These are phyloP conservation scores for Therioaphis trifolii DNA, from an alignment of 2,888 invertebrate genomes.

Conservation along the genomic window DNA sequence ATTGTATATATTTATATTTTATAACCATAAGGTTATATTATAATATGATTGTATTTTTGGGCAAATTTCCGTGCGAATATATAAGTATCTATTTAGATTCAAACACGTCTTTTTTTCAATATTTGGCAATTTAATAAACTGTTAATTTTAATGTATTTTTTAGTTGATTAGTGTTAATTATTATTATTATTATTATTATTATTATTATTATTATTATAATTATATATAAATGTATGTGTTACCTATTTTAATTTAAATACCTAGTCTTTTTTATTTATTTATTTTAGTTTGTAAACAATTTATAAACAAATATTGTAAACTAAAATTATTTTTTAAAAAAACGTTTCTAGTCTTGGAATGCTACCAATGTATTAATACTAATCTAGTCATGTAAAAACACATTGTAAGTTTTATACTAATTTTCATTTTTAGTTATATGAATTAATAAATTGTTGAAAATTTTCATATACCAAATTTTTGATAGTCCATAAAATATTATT, in stretches of 20 bases:
- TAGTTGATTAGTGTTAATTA: constrained; percentile 45
- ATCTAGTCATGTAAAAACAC: constrained; percentile 58
- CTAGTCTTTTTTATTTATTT: constrained; percentile 48
- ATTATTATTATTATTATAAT: constrained; percentile 17
- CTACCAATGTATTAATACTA: constrained; percentile 57
- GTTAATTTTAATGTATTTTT: constrained; percentile 41
- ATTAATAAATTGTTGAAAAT: constrained; percentile 38
- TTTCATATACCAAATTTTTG: constrained; percentile 27
- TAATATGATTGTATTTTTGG: constrained; percentile 30
- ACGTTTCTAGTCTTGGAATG: constrained; percentile 58
- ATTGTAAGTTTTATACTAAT: constrained; percentile 54
- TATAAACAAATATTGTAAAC: constrained; percentile 43
- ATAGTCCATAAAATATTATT: constrained; percentile 31
- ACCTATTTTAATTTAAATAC: constrained; percentile 44
- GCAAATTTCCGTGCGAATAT: constrained; percentile 45
- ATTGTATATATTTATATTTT: constrained; percentile 55
- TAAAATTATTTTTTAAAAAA: constrained; percentile 36
- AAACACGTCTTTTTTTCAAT: constrained; percentile 22
- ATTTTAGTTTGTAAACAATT: constrained; percentile 29
- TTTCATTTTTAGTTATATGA: constrained; percentile 46
- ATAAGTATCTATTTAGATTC: constrained; percentile 30
- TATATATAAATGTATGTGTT: constrained; percentile 48
- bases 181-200: constrained; percentile 29
- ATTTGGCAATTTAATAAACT: constrained; percentile 48
- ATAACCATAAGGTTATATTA: neutral